phyloP scores from a whole-genome alignment of 2,888 invertebrate genomes.

The Choreutis nemorana region DNA sequence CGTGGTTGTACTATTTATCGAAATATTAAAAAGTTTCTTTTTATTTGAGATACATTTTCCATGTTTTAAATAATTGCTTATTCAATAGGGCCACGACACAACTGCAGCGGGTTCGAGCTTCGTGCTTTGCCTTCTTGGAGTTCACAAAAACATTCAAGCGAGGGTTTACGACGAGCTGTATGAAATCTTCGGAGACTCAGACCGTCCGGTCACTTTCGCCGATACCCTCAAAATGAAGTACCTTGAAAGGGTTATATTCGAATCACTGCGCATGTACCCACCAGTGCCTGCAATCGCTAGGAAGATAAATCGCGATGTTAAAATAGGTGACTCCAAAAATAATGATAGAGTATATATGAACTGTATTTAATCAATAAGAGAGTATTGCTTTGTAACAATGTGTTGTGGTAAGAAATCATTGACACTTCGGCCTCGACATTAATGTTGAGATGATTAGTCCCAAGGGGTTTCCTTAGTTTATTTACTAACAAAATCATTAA shows the following conservation, averaged over 20 bases:
- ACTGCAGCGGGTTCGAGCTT: constrained; percentile 84
- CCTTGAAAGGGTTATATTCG: constrained; percentile 79
- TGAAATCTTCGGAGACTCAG: constrained; percentile 79
- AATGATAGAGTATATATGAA: not conserved
- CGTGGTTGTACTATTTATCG: no score
- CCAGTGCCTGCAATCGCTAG: constrained; percentile 83
- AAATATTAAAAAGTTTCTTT: no score
- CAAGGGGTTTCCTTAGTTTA: no score
- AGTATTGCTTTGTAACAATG: no score
- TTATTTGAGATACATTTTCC: no score
- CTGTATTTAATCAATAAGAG: no score
- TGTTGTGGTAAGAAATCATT: no score
- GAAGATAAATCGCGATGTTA: constrained; percentile 72
- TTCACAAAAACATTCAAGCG: constrained; percentile 80
- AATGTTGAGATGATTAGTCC: no score
- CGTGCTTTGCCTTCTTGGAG: constrained; percentile 82
- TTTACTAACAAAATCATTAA: no score
- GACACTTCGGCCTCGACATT: no score
- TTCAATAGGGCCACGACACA: constrained; percentile 51
- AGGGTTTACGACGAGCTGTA: constrained; percentile 78
- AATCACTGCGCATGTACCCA: constrained; percentile 79
- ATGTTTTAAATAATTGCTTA: no score
- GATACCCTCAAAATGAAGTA: constrained; percentile 86
- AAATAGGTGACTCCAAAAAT: constrained; percentile 64
- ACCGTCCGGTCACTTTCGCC: constrained; percentile 77